Evolutionary conservation across 2,797 vertebrate genomes (phyloP), one percentile per base, ranked within the genome.

Genomic region (Eulemur mongoz): DNA sequence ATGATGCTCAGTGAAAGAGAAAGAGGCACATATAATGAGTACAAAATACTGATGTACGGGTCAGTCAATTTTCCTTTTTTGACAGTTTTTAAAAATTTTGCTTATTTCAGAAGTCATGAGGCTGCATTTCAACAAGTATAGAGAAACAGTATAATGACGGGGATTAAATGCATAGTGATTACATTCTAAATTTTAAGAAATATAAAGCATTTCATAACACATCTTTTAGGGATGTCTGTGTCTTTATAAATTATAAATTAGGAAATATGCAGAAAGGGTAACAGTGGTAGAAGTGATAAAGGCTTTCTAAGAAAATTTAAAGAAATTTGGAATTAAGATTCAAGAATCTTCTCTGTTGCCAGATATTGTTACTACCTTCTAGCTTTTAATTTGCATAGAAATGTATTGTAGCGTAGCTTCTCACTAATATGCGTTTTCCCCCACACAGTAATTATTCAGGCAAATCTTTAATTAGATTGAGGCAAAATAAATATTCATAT

Each of bases 381-480:
- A 82, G 76, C 73, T 96, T 92, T 93, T 94, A 83, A 95, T 97
- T 96, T 97, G 63, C 50, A 80, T 94, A 81, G 93, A 63, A 93
- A 91, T 96, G 89, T 97, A 94, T 96, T 96, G 22, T 84, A 86
- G 32, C 35, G 85, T 81, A 73, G 8, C 75, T 91, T 86, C 45
- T 93, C 94, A 72, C 38, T 94, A 94, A 82, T 89, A 94, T n/a
- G 59, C 79, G 89, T 95, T 97, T 97, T 59, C 78, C 45, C 61
- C 59, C 35, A 93, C 86, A 94, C 30, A 91, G 73, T 67, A 89
- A 93, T 98, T 95, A 96, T 96, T 93, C 93, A 96, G 52, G 95
- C 86, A 96, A 95, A 96, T 95, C 75, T 95, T 96, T 98, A 97
- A 96, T 97, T 97, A 96, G 94, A 95, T 91, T 52, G 94, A 95